These are phyloP conservation scores for Cinclus cinclus DNA, from an alignment of 2,113 vertebrate genomes.

Conservation along the genomic window DNA sequence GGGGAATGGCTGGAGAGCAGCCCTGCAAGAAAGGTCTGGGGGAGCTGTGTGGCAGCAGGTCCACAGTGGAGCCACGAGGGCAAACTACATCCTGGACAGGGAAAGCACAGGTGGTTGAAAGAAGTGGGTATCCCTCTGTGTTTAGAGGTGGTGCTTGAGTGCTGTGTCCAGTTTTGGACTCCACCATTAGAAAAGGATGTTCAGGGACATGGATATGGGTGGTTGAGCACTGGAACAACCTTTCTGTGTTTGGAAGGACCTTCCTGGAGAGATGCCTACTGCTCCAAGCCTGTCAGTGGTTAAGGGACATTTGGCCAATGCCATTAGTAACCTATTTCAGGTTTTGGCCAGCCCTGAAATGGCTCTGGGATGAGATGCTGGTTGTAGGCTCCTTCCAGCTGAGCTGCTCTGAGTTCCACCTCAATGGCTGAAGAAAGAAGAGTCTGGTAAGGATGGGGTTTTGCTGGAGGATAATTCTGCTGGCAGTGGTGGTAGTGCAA, in stretches of 20 bases:
- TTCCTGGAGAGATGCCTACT: not conserved
- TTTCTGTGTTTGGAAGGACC: not conserved
- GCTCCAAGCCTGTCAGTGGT: not conserved
- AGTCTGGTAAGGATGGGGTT: not conserved
- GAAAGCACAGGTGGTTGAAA: too few species aligned
- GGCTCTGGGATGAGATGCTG: not conserved
- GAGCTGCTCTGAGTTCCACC: not conserved
- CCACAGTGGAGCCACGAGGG: accelerated
- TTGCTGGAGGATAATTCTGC: not conserved
- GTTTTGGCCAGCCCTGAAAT: not conserved
- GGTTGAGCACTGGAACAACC: not conserved
- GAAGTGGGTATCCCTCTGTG: accelerated
- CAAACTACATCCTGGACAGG: not conserved
- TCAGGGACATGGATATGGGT: not conserved
- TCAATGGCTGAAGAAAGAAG: accelerated
- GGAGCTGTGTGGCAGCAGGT: not conserved
- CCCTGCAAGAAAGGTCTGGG: not conserved
- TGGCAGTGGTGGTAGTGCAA: not conserved
- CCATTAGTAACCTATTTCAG: not conserved
- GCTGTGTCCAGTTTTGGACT: not conserved
- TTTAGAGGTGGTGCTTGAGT: accelerated
- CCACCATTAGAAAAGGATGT: not conserved
- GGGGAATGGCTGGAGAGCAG: not conserved
- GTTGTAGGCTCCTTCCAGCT: not conserved
- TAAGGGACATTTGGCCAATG: not conserved